Base-by-base conservation (phyloP, 2,888 invertebrate species). In the Pomacea canaliculata region DNA sequence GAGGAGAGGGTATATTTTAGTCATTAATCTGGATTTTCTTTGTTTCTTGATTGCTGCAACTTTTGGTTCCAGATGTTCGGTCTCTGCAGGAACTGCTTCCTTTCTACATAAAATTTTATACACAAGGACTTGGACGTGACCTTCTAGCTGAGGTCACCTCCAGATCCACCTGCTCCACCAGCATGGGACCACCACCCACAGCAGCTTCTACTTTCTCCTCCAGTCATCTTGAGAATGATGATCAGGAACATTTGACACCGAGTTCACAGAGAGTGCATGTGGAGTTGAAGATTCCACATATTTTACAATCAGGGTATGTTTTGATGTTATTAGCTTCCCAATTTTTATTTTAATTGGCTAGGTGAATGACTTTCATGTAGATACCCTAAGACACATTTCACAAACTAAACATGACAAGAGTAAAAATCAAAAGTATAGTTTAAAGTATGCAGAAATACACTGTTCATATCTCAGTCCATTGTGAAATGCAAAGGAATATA, bases 41-140 rank as follows among this genome's bases (percentile, higher is more conserved):
- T 56, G 8, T 56, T 37, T 56, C 51, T 13, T 56, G 51, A 56
- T 56, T 56, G 16, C 51, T 56, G 51, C 37, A 37, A 37, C 8
- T 56, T 56, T 37, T 49, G 49, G 65, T 79, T 78, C 18, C 81
- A 88, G 88, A 85, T 80, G 67, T 85, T 51, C 81, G 85, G 37
- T 84, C 85, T 56, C 79, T 87, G 23, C 85, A 85, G 72, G 87
- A 88, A 59, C 79, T 87, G 46, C 79, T 88, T 62, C 88, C 87
- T 49, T 88, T 85, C 77, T 83, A 84, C 78, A 83, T 85, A 16
- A 85, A 87, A 79, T 87, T 85, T 72, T 87, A 87, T 77, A 86
- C 86, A 23, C 82, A 83, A 48, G 82, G 85, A 70, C 78, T 83
- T 78, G 85, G 85, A 0, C 80, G 83, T 48, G 86, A 86, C 69